phyloP scores from a whole-genome alignment of 2,888 invertebrate species.

The Standfussiana lucernea region DNA sequence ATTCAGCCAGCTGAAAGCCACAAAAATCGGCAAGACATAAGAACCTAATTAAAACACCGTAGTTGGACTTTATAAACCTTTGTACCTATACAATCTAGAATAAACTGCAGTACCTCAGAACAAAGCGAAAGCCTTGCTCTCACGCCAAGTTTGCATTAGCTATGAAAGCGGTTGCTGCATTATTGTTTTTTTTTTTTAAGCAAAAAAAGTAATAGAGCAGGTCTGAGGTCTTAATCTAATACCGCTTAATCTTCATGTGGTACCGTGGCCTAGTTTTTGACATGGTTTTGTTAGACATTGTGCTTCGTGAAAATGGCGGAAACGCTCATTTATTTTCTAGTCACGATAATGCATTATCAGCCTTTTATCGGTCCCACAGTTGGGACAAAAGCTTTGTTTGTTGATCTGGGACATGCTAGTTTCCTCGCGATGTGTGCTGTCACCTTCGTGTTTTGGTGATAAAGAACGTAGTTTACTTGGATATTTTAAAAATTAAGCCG shows the following conservation, averaged over 20 bases:
- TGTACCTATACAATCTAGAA: conserved; percentile 16
- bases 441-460: background rate
- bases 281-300: conserved; percentile 32
- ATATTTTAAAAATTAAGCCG: background rate
- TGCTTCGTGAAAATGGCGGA: conserved; percentile 12
- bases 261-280: conserved; percentile 30
- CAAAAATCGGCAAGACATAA: background rate
- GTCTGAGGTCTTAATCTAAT: conserved; percentile 66
- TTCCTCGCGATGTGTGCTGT: background rate
- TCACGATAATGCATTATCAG: background rate
- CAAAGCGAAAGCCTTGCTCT: conserved; percentile 63
- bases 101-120: conserved; percentile 53
- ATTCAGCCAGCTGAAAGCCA: too few species aligned
- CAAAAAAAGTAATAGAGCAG: conserved; percentile 60
- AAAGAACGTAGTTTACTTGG: background rate
- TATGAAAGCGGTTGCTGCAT: conserved; percentile 65
- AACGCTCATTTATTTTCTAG: conserved; percentile 7
- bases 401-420: background rate
- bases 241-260: conserved; percentile 51
- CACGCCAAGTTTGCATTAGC: conserved; percentile 78
- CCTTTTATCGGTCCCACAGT: background rate
- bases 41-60: background rate
- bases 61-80: background rate
- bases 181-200: conserved; percentile 63
- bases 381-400: too few species aligned